phyloP scores from a whole-genome alignment of 1,140 invertebrate genomes.

The Drosophila watanabei region DNA sequence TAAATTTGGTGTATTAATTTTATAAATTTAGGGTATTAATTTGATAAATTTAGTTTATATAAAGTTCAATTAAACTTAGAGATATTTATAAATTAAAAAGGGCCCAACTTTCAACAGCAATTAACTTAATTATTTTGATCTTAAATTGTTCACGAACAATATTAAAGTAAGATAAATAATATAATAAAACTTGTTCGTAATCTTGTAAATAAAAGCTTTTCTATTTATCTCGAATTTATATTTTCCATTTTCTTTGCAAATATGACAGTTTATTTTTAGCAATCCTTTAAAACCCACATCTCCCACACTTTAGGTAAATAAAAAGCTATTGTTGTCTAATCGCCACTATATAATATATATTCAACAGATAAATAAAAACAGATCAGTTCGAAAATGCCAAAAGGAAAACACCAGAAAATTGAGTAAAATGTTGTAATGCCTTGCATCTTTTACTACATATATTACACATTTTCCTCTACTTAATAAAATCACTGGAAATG shows the following conservation, averaged over 20 bases:
- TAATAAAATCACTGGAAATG: background rate
- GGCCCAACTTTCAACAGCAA: too few relatives aligned
- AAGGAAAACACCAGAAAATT: conserved; percentile 2
- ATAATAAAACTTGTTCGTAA: too few relatives aligned
- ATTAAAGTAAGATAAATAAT: background rate
- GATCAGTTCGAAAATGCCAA: conserved; percentile 3
- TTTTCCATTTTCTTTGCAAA: background rate
- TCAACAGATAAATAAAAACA: conserved; percentile 15
- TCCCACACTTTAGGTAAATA: background rate
- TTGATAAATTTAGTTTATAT: background rate
- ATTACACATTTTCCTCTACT: background rate
- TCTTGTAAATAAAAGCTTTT: background rate
- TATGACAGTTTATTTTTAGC: background rate
- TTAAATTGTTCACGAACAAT: background rate
- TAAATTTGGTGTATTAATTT: too few relatives aligned
- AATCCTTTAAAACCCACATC: background rate
- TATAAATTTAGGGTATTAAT: too few relatives aligned
- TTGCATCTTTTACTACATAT: background rate
- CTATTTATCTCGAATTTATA: background rate
- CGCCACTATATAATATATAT: background rate
- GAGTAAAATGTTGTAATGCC: conserved; percentile 12
- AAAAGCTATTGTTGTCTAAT: conserved; percentile 20
- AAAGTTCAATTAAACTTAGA: background rate
- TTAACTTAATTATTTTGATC: background rate
- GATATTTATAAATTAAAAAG: too few relatives aligned